A percentile compares a stretch with the other conserved stretches of the same genome.
Conservation (phyloP, 1,140 invertebrate species). For the Brachionus koreanus region DNA sequence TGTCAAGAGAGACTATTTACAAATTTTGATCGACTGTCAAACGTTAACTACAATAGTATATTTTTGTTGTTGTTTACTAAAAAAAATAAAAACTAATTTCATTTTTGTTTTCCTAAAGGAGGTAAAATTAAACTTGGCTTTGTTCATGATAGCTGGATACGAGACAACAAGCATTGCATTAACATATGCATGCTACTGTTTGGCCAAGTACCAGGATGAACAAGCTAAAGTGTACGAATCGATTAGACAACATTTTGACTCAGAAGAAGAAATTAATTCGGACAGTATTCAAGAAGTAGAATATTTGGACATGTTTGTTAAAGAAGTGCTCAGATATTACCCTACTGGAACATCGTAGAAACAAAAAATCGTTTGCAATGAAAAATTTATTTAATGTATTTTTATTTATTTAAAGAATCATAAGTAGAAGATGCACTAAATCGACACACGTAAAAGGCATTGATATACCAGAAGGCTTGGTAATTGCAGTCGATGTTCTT, state of each 20-base stretch:
- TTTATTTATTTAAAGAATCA: slow-evolving; percentile 49
- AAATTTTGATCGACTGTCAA: slow-evolving; percentile 17
- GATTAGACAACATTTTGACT: slow-evolving; percentile 46
- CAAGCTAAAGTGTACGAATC: slow-evolving; percentile 60
- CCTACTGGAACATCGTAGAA: slow-evolving; percentile 6
- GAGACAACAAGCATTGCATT: slow-evolving; percentile 60
- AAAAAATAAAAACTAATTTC: too few relatives aligned
- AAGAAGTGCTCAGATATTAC: slow-evolving; percentile 3
- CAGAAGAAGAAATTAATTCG: background rate
- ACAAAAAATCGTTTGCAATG: background rate
- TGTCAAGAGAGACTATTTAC: background rate
- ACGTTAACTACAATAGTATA: background rate
- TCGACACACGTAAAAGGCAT: slow-evolving; percentile 49
- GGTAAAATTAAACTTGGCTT: slow-evolving; percentile 49
- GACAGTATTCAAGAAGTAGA: slow-evolving; percentile 1
- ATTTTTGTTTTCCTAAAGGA: slow-evolving; percentile 49
- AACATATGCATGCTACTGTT: slow-evolving; percentile 58
- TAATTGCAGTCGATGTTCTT: slow-evolving; percentile 53
- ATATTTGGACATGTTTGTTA: slow-evolving; percentile 21
- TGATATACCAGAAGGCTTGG: slow-evolving; percentile 52
- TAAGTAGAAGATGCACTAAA: slow-evolving; percentile 50
- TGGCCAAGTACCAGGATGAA: slow-evolving; percentile 59
- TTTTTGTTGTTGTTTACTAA: too few relatives aligned
- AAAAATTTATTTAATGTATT: slow-evolving; percentile 47
- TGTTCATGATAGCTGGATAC: slow-evolving; percentile 55